phyloP scores from a whole-genome alignment of 2,888 invertebrate species.

The Coecobrya sp. region DNA sequence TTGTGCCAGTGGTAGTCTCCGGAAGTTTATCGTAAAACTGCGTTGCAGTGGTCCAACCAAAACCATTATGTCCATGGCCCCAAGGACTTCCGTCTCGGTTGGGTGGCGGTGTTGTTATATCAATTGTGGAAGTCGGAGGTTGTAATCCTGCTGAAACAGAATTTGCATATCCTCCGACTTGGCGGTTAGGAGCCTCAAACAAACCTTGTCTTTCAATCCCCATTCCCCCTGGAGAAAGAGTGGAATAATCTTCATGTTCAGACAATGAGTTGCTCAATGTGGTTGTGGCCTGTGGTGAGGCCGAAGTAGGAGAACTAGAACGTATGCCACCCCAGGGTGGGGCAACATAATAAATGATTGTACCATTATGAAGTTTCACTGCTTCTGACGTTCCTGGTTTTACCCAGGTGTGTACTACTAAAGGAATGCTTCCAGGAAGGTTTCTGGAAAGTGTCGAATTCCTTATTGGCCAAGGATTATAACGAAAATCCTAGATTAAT shows the following conservation, averaged over 20 bases:
- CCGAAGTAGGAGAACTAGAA: conserved; percentile 1
- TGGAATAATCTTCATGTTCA: background rate
- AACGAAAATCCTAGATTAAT: conserved; percentile 8
- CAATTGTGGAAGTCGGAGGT: conserved; percentile 17
- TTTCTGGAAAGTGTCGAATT: conserved; percentile 45
- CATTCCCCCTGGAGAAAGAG: conserved; percentile 27
- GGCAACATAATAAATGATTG: conserved; percentile 64
- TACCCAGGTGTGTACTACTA: conserved; percentile 62
- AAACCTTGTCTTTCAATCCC: conserved; percentile 33
- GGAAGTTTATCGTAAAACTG: conserved; percentile 38
- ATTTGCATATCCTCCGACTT: conserved; percentile 16
- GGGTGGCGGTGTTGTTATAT: conserved; percentile 60
- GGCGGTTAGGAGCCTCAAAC: conserved; percentile 20
- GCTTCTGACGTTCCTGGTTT: conserved; percentile 51
- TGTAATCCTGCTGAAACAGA: background rate
- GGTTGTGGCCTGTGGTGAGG: conserved; percentile 15
- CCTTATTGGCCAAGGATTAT: background rate
- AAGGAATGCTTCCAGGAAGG: conserved; percentile 50
- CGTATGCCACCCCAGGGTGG: conserved; percentile 75
- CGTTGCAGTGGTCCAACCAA: conserved; percentile 56
- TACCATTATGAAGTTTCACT: conserved; percentile 69
- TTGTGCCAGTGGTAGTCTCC: background rate
- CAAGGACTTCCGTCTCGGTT: conserved; percentile 31
- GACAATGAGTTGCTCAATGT: conserved; percentile 44
- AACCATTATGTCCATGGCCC: conserved; percentile 54